Percentiles rank a stretch among this genome's conserved stretches.
phyloP scores from a whole-genome alignment of 2,888 invertebrate genomes.

The Macrosiphum euphorbiae region DNA sequence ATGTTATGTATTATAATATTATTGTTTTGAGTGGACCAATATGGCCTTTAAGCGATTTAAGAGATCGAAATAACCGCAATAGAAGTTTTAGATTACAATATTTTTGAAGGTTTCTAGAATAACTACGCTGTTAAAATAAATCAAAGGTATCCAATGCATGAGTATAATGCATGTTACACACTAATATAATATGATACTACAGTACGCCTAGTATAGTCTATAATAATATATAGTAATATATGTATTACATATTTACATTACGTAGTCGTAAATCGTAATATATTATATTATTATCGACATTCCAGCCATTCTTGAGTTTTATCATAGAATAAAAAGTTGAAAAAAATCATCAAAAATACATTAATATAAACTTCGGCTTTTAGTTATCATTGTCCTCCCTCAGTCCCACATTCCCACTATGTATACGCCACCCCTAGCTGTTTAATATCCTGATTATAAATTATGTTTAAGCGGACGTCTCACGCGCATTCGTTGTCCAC shows the following conservation, averaged over 20 bases:
- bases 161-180: background rate
- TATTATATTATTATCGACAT: background rate
- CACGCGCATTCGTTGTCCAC: background rate
- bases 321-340: background rate
- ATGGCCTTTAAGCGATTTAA: background rate
- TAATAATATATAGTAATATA: background rate
- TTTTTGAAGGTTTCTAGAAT: background rate
- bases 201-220: too few relatives aligned
- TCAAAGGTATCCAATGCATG: background rate
- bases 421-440: background rate
- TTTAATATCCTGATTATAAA: background rate
- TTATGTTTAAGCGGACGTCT: background rate
- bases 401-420: background rate
- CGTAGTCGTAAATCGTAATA: background rate
- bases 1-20: background rate
- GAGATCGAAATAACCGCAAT: background rate
- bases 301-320: background rate
- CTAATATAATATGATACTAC: background rate
- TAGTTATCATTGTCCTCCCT: background rate
- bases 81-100: background rate
- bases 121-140: background rate
- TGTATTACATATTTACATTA: background rate
- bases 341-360: background rate
- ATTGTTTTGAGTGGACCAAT: background rate
- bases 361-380: background rate